Evolutionary conservation across 1,140 invertebrate species (phyloP).

Genomic region (Platorchestia sp.): DNA sequence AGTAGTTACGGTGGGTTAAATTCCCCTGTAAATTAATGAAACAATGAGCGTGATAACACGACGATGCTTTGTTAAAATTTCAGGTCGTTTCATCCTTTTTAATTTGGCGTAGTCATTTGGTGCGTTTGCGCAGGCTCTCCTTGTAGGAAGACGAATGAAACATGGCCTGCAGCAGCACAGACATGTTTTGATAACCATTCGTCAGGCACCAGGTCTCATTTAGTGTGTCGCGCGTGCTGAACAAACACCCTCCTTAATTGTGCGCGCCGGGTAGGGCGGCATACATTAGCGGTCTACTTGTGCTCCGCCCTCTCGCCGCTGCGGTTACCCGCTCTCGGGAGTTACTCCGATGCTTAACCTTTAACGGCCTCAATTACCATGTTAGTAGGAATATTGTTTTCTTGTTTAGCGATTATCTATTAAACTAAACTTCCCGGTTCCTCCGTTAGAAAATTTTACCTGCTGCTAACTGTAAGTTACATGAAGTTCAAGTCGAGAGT

Average conservation of each 20-base stretch:
- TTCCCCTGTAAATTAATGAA: no score
- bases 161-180: neutral
- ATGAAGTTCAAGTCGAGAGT: neutral
- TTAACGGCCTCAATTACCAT: neutral
- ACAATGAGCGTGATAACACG: neutral
- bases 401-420: neutral
- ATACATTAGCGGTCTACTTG: neutral
- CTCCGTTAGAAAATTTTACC: neutral
- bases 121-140: neutral
- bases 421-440: neutral
- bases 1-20: neutral
- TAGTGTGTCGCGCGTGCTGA: neutral
- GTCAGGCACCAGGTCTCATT: constrained; percentile 13
- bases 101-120: neutral
- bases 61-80: neutral
- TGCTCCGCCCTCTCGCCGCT: neutral
- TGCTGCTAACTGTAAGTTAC: neutral
- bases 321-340: neutral
- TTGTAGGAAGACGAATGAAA: neutral
- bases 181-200: constrained; percentile 1
- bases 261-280: neutral
- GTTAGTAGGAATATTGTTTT: neutral
- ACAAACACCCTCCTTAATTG: constrained; percentile 14
- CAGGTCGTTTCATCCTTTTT: neutral
- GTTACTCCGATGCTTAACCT: neutral